These are phyloP conservation scores for Typhlichthys eigenmanni DNA, from an alignment of 2,797 vertebrate species.

Conservation along the genomic window DNA sequence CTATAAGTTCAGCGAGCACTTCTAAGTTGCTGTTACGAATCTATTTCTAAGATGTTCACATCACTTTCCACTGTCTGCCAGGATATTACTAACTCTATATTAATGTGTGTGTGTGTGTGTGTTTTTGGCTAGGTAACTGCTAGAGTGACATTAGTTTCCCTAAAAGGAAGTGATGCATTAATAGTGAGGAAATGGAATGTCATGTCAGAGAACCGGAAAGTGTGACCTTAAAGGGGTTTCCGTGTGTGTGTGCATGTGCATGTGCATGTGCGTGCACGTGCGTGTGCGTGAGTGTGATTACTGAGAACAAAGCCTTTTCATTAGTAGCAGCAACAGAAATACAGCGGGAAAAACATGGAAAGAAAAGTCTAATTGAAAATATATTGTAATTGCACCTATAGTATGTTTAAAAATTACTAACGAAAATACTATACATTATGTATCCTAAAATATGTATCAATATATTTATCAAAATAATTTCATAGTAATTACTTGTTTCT, in stretches of 20 bases:
- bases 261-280: constrained; percentile 3
- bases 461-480: too few species aligned
- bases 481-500: too few species aligned
- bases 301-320: constrained; percentile 26
- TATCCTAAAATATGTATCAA: too few species aligned
- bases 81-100: constrained; percentile 59
- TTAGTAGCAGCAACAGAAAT: neutral
- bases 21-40: constrained; percentile 23
- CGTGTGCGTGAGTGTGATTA: constrained; percentile 21
- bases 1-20: constrained; percentile 9
- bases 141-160: constrained; percentile 19
- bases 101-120: constrained; percentile 18
- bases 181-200: constrained; percentile 13
- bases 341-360: too few species aligned
- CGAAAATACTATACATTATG: too few species aligned
- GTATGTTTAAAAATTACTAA: too few species aligned
- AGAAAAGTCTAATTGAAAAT: too few species aligned
- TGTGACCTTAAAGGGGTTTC: constrained; percentile 18
- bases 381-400: too few species aligned
- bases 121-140: constrained; percentile 27
- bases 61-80: constrained; percentile 46
- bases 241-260: constrained; percentile 16
- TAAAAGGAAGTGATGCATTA: constrained; percentile 24
- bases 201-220: constrained; percentile 16
- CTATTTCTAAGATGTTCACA: constrained; percentile 23